Base-by-base conservation (phyloP, 2,888 invertebrate species). In the Amphipoea lucens region DNA sequence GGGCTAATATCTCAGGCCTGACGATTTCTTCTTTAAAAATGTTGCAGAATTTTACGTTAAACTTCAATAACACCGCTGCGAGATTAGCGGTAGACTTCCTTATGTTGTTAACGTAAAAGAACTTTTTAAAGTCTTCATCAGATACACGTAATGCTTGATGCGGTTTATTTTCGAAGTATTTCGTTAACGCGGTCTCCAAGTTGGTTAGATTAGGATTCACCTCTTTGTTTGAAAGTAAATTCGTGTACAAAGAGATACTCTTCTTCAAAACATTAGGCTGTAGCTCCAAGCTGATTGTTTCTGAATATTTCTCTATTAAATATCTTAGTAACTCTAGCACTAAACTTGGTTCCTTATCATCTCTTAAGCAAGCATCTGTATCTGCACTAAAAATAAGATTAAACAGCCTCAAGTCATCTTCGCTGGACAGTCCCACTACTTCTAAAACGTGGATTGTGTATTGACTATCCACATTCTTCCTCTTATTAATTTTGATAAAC, bases 161-260 rank as follows among this genome's bases (percentile, higher is more conserved):
- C 63, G 98, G 98, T 94, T 97, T 98, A 74, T 95, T 95, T 80
- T 96, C 92, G 36, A 98, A 95, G 91, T 98, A 98, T 81, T 95
- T 92, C 20, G 96, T 91, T 17, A 98, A 91, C 4, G 97, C 93
- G 9, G 92, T 93, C 87, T 98, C 98, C 88, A 98, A 93, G 67
- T 92, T 94, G 6, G 97, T 97, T 45, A 97, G 90, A 90, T 97
- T 97, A 20, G 95, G 92, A 29, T 93, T 96, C 0, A 93, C 84
- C 3, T 96, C 95, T 71, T 94, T 92, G 74, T 94, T 93, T 9
- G 92, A 94, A 12, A 97, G 92, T 71, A 97, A 92, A 63, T 95
- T 92, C 4, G 93, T 92, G 88, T 97, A 97, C 62, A 97, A 91
- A 70, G 92, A 92, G 12, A 95, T 91, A 48, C 95, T 92, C 72